These are phyloP conservation scores for Anneissia japonica DNA, from an alignment of 35 echinoderm and acorn worm genomes.

Conservation along the genomic window DNA sequence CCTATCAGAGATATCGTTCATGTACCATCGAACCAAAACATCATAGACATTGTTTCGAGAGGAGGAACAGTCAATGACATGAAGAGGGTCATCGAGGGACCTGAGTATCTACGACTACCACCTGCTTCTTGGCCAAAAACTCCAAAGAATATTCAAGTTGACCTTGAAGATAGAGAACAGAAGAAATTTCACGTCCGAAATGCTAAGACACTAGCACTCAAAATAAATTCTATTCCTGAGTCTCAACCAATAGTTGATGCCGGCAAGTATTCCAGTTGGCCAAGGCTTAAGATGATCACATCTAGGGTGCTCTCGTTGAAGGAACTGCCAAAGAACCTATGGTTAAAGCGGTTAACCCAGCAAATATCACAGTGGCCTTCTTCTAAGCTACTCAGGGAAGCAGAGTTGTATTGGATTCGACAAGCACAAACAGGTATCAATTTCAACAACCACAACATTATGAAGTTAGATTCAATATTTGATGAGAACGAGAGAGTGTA, in stretches of 20 bases:
- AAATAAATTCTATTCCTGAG: background rate
- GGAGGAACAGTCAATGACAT: slow-evolving; percentile 41
- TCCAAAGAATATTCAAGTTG: slow-evolving; percentile 32
- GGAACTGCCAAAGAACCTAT: slow-evolving; percentile 17
- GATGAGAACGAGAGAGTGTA: slow-evolving; percentile 40
- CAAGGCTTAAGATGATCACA: slow-evolving; percentile 42
- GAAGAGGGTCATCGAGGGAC: slow-evolving; percentile 39
- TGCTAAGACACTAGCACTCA: slow-evolving; percentile 10
- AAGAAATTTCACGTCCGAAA: slow-evolving; percentile 27
- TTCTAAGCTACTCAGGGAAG: slow-evolving; percentile 34
- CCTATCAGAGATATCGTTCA: slow-evolving; percentile 27
- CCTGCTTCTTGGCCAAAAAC: slow-evolving; percentile 49
- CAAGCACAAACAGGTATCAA: slow-evolving; percentile 58
- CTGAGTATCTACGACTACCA: slow-evolving; percentile 16
- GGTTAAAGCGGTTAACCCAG: slow-evolving; percentile 10
- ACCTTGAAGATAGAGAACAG: slow-evolving; percentile 24
- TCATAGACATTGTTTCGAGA: slow-evolving; percentile 69
- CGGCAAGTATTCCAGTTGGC: slow-evolving; percentile 13
- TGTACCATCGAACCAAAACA: slow-evolving; percentile 54
- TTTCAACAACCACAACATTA: slow-evolving; percentile 38
- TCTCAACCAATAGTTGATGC: slow-evolving; percentile 14
- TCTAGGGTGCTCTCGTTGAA: slow-evolving; percentile 33
- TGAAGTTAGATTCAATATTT: slow-evolving; percentile 54
- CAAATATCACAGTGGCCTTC: slow-evolving; percentile 63
- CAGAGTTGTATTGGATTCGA: slow-evolving; percentile 63